phyloP scores from a whole-genome alignment of 2,888 invertebrate genomes.

The Drosophila atripex region DNA sequence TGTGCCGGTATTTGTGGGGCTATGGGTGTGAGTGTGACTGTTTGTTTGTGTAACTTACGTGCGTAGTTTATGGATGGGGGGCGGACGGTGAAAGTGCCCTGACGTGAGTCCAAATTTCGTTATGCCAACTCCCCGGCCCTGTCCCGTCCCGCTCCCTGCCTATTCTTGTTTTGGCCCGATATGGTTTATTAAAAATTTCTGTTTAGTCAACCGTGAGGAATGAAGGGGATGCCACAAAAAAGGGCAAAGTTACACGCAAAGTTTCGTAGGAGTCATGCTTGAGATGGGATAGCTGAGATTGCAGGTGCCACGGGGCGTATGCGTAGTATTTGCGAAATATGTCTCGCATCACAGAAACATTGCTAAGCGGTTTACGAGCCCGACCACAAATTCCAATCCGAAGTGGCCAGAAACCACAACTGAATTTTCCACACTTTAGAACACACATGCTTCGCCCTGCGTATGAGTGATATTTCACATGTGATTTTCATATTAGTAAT shows the following conservation, averaged over 20 bases:
- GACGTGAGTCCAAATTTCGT: conserved; percentile 4
- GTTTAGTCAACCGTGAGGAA: conserved; percentile 23
- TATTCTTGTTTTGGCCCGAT: conserved; percentile 6
- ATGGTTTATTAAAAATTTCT: conserved; percentile 36
- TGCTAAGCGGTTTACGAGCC: not conserved
- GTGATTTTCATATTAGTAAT: not conserved
- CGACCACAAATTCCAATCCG: not conserved
- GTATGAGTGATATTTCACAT: not conserved
- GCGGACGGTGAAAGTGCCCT: not conserved
- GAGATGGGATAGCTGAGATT: conserved; percentile 12
- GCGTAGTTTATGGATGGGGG: conserved; percentile 27
- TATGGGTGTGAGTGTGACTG: conserved; percentile 8
- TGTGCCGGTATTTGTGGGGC: conserved; percentile 9
- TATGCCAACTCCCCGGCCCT: conserved; percentile 6
- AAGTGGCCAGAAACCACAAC: not conserved
- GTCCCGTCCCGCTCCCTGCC: not conserved
- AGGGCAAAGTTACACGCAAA: not conserved
- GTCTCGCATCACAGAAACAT: not conserved
- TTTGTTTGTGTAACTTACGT: conserved; percentile 40
- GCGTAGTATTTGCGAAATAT: not conserved
- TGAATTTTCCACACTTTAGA: not conserved
- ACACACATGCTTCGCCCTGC: too few relatives aligned
- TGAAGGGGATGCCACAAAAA: conserved; percentile 2
- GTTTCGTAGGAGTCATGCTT: not conserved
- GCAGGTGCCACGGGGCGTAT: conserved; percentile 9